Evolutionary conservation across 2,888 invertebrate genomes (phyloP).

Genomic region (Alloplasta piceator): DNA sequence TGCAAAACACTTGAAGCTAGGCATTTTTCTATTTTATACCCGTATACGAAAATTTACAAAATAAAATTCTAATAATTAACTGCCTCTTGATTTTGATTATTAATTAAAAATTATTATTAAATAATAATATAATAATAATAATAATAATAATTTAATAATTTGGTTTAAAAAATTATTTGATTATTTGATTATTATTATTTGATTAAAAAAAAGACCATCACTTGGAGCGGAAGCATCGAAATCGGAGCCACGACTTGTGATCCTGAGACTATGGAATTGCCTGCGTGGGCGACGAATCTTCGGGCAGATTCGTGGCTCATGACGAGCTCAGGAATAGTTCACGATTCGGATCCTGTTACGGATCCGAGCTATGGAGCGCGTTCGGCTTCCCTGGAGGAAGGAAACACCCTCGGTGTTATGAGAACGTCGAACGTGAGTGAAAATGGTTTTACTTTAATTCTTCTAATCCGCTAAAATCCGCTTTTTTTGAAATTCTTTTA

Average conservation of each 20-base stretch:
- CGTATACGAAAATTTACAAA: too few relatives aligned
- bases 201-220: constrained; percentile 86
- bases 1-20: too few relatives aligned
- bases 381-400: constrained; percentile 92
- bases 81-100: too few relatives aligned
- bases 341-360: constrained; percentile 92
- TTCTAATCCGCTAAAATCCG: constrained; percentile 2
- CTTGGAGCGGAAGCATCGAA: constrained; percentile 91
- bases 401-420: constrained; percentile 93
- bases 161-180: too few relatives aligned
- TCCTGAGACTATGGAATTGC: constrained; percentile 88
- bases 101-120: too few relatives aligned
- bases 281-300: constrained; percentile 91
- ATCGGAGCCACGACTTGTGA: constrained; percentile 90
- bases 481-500: too few relatives aligned
- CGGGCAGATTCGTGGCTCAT: constrained; percentile 95
- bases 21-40: too few relatives aligned
- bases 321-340: constrained; percentile 93
- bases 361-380: constrained; percentile 93
- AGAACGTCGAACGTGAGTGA: constrained; percentile 88
- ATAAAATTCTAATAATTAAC: too few relatives aligned
- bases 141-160: too few relatives aligned
- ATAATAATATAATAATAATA: too few relatives aligned
- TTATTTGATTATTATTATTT: too few relatives aligned
- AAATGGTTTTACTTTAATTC: neutral